Evolutionary conservation across 2,797 vertebrate genomes (phyloP), one percentile per base, ranked within the genome.

Genomic region (Platalea minor): DNA sequence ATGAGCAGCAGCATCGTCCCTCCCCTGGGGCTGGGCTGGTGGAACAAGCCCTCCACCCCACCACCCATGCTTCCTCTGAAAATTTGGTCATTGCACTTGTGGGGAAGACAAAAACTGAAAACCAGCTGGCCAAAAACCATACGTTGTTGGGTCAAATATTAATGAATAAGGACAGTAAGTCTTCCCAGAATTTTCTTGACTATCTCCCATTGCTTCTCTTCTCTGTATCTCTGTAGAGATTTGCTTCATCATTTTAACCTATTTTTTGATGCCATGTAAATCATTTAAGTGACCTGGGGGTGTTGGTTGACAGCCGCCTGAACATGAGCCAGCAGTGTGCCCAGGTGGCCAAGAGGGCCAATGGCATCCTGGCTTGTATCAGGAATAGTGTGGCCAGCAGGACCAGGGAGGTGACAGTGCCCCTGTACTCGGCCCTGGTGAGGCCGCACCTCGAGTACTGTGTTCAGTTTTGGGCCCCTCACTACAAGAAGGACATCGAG

Each of bases 41-140:
- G 39, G 70, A 64, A 53, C 21, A 79, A 41, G 18, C 7, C 28
- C 28, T 82, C 63, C 51, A 73, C 6, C 19, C 21, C 23, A 29
- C 18, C 0, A 0, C 24, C 11, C 23, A 1, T 17, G 23, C 39
- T 69, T 83, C n/a, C 69, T 64, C 68, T 33, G 79, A 51, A 76
- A 81, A 59, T 41, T 9, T n/a, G 19, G 5, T 46, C 25, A 31
- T 35, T 65, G 25, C 20, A 23, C 12, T 70, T 77, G 6, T 41
- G 21, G 14, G 37, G 35, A 89, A 65, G 54, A 46, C 8, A 72
- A 77, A 89, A n/a, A 25, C 53, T 88, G 65, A 78, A 54, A 86
- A 61, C 6, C 59, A 78, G 5, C 24, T 68, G 50, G 31, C 29
- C 50, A 72, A 59, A 50, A 13, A 74, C 31, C 24, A 6, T 14